Base-by-base conservation (phyloP, 2,797 vertebrate genomes). In the Zenarchopterus dispar region DNA sequence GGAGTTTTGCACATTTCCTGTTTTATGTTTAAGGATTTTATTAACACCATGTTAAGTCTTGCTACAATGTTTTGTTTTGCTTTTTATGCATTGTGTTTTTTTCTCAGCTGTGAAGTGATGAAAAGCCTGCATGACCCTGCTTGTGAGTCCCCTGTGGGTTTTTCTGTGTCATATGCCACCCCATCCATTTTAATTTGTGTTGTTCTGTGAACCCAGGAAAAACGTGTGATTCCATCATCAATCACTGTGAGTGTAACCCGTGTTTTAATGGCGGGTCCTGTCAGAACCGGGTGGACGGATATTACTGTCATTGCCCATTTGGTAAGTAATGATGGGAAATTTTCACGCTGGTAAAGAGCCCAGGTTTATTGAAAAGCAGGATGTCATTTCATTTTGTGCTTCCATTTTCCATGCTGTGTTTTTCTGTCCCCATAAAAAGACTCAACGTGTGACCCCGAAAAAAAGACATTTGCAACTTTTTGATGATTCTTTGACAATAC, bases 261-360 rank as follows among this genome's bases (percentile, higher is more conserved):
- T 99, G 98, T 91, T 99, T 99, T 92, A 98, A 99, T 69, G 96
- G 96, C 36, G 98, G 96, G 0, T 97, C 98, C 90, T 99, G 98
- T 91, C 96, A 97, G 82, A 99, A 95, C n/a, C 94, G 95, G 6
- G 84, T 96, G 90, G 96, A 98, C 70, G 95, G 96, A 22, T 99
- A 99, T 89, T 96, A 95, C 81, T 99, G 98, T 88, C 96, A 97
- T 71, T 99, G 98, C 88, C 94, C 97, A 10, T 99, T 99, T 8
- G 98, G 98, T 99, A 84, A 98, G 97, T 95, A 88, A 55, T 86
- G 9, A 55, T 55, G 72, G 62, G 69, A 84, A 73, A 80, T 60
- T 63, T 65, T 31, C 31, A 33, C 64, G 64, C 21, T 60, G 24
- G 56, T 76, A 64, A 41, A 8, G 11, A 63, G 68, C 10, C 48